phyloP scores from a whole-genome alignment of 2,888 invertebrate species.

The Amphiduros pacificus region DNA sequence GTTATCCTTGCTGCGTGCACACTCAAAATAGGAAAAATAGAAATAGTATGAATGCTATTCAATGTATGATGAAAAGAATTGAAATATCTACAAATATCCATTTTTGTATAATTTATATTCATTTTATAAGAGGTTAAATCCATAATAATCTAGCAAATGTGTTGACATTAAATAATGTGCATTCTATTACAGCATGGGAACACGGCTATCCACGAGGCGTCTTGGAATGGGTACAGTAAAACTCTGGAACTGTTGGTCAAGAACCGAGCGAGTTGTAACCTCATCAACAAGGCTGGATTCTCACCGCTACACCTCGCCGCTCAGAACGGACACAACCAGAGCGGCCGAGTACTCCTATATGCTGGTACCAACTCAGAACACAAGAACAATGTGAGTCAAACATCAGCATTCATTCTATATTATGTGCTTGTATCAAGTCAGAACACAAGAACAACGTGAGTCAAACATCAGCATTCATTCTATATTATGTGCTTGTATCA shows the following conservation, averaged over 20 bases:
- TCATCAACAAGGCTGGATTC: conserved; percentile 73
- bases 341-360: conserved; percentile 82
- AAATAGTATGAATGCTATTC: no score
- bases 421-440: neutral
- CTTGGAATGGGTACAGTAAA: conserved; percentile 91
- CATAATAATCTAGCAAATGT: no score
- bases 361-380: conserved; percentile 85
- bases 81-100: no score
- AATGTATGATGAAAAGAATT: no score
- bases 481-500: neutral
- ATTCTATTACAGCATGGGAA: conserved; percentile 81
- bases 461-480: conserved; percentile 18
- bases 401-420: neutral
- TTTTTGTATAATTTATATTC: no score
- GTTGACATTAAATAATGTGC: no score
- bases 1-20: no score
- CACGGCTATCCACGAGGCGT: conserved; percentile 89
- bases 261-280: conserved; percentile 65
- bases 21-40: no score
- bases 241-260: conserved; percentile 75
- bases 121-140: no score
- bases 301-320: conserved; percentile 92
- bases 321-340: conserved; percentile 96
- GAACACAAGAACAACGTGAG: neutral
- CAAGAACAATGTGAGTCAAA: conserved; percentile 78